Percentiles rank a stretch among this genome's conserved stretches.
phyloP scores from a whole-genome alignment of 2,797 vertebrate genomes.

The Peromyscus attwateri region DNA sequence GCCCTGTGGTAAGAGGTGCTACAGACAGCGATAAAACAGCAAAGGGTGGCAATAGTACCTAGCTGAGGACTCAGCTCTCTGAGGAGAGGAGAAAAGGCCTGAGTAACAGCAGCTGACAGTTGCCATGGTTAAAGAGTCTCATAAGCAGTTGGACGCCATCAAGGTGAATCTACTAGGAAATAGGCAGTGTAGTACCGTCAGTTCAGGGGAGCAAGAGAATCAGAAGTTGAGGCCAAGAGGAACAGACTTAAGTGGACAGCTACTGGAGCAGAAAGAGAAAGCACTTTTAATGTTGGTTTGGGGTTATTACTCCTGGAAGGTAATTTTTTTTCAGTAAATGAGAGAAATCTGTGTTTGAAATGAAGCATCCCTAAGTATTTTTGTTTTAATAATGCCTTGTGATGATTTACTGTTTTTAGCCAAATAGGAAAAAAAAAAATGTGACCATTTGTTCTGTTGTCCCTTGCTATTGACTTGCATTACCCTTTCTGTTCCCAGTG shows the following conservation, averaged over 20 bases:
- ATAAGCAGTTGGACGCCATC: background rate
- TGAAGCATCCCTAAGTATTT: background rate
- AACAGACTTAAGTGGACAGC: accelerated
- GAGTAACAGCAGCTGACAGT: background rate
- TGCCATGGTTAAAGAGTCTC: background rate
- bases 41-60: background rate
- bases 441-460: background rate
- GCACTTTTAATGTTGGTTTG: background rate
- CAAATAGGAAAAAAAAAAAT: background rate
- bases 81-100: background rate
- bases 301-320: background rate
- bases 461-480: background rate
- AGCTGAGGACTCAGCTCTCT: background rate
- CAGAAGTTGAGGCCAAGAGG: background rate
- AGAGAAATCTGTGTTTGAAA: background rate
- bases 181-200: background rate
- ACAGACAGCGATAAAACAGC: background rate
- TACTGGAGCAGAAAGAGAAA: background rate
- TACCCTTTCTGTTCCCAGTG: background rate
- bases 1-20: background rate
- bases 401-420: conserved; percentile 6
- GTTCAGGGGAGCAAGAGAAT: background rate
- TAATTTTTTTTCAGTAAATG: background rate
- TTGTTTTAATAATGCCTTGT: background rate
- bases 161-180: background rate